phyloP scores from a whole-genome alignment of 2,888 invertebrate genomes.

The Plutella xylostella region DNA sequence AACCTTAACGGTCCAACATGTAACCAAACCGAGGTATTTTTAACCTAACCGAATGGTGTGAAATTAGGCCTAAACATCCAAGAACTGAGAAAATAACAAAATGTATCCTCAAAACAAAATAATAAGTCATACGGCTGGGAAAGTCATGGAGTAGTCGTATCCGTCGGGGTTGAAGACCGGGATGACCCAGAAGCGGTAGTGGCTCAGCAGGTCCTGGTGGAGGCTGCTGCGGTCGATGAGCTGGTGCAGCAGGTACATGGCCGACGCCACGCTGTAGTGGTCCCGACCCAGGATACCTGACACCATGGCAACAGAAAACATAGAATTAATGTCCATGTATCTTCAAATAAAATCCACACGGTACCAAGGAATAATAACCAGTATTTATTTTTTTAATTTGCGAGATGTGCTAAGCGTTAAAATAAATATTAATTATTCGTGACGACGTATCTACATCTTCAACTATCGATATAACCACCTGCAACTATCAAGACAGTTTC shows the following conservation, averaged over 20 bases:
- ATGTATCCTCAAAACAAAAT: background rate
- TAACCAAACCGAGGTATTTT: too few species aligned
- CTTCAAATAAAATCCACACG: background rate
- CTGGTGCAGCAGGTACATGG: constrained; percentile 53
- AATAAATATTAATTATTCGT: background rate
- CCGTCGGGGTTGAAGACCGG: constrained; percentile 62
- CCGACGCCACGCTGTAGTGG: constrained; percentile 53
- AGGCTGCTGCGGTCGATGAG: constrained; percentile 46
- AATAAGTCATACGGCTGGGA: constrained; percentile 45
- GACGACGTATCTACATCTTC: background rate
- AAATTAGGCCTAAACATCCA: too few species aligned
- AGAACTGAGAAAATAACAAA: background rate
- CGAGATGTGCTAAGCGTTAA: background rate
- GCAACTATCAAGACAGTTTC: constrained; percentile 55
- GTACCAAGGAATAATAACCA: too few species aligned
- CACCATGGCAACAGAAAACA: background rate
- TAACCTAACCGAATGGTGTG: too few species aligned
- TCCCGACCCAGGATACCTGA: constrained; percentile 58
- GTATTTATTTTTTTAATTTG: background rate
- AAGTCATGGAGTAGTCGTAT: constrained; percentile 58
- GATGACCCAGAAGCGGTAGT: constrained; percentile 55
- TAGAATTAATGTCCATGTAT: background rate
- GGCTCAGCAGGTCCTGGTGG: constrained; percentile 41
- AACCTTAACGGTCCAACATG: too few species aligned
- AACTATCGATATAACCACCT: constrained; percentile 38